Evolutionary conservation across 2,113 vertebrate genomes (phyloP).

Genomic region (Craseonycteris thonglongyai): DNA sequence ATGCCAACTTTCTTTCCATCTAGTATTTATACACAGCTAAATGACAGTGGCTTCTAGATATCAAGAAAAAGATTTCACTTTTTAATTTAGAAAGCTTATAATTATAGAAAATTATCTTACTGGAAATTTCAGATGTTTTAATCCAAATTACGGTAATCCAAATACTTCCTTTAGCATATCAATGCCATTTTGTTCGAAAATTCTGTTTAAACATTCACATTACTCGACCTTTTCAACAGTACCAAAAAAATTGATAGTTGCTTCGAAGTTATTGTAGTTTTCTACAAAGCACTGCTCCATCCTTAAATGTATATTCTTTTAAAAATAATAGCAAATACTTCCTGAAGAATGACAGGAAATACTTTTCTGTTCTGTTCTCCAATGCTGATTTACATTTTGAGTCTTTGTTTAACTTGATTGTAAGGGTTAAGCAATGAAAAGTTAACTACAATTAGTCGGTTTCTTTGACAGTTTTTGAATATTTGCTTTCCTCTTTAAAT

Average conservation of each 20-base stretch:
- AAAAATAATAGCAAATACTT: conserved; percentile 48
- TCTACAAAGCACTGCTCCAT: conserved; percentile 1
- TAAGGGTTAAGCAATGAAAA: conserved; percentile 42
- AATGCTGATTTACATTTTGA: conserved; percentile 11
- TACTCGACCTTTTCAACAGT: conserved; percentile 34
- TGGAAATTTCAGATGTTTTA: conserved; percentile 30
- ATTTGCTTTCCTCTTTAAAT: conserved; percentile 25
- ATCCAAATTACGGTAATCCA: neutral
- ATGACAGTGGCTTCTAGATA: neutral
- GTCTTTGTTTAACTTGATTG: neutral
- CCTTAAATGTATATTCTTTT: conserved; percentile 33
- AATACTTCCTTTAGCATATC: conserved; percentile 17
- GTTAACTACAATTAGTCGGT: conserved; percentile 9
- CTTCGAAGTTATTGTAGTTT: neutral
- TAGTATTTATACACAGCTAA: neutral
- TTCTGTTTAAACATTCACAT: neutral
- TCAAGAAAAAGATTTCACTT: neutral
- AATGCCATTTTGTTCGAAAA: conserved; percentile 14
- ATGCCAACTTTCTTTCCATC: neutral
- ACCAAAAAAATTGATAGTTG: conserved; percentile 5
- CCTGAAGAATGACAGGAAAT: conserved; percentile 25
- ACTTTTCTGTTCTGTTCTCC: conserved; percentile 12
- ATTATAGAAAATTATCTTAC: neutral
- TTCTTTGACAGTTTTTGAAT: conserved; percentile 3
- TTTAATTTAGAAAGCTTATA: conserved; percentile 3